A percentile compares a stretch with the other conserved stretches of the same genome.
Evolutionary conservation across 1,140 invertebrate genomes (phyloP).

Genomic region (Zaprionus tsacasi): DNA sequence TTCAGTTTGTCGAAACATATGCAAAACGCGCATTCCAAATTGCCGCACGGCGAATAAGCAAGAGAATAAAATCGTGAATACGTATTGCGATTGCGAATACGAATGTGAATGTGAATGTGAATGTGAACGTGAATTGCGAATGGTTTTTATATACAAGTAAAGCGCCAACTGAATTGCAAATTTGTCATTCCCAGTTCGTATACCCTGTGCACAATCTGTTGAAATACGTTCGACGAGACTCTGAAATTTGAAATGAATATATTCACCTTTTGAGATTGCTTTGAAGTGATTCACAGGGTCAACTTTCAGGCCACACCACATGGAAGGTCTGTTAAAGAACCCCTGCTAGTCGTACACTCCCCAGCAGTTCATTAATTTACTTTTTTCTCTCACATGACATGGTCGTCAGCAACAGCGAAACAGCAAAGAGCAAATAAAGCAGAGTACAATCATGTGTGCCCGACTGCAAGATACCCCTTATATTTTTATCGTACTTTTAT

Average conservation of each 20-base stretch:
- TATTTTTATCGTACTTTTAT: not conserved
- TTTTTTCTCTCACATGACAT: conserved; percentile 27
- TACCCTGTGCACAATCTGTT: conserved; percentile 14
- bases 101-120: too few relatives aligned
- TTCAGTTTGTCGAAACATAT: conserved; percentile 44
- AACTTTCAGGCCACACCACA: not conserved
- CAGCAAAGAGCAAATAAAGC: not conserved
- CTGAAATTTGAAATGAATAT: not conserved
- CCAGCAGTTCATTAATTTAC: conserved; percentile 5
- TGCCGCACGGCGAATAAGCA: conserved; percentile 39
- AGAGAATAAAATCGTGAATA: conserved; percentile 24
- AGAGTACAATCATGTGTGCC: not conserved
- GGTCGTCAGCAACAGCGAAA: conserved; percentile 1
- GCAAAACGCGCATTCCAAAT: conserved; percentile 46
- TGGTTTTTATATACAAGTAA: conserved; percentile 22
- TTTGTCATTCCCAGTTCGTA: conserved; percentile 10
- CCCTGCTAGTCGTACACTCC: not conserved
- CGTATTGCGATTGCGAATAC: conserved; percentile 7
- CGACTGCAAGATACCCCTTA: not conserved
- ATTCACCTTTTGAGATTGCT: not conserved
- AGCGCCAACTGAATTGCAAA: conserved; percentile 34
- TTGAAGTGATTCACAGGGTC: not conserved
- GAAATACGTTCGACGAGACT: not conserved
- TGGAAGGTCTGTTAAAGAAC: not conserved
- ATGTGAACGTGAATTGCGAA: conserved; percentile 9